Conservation (phyloP, 2,888 invertebrate species). For the Sclerodermus sp. region DNA sequence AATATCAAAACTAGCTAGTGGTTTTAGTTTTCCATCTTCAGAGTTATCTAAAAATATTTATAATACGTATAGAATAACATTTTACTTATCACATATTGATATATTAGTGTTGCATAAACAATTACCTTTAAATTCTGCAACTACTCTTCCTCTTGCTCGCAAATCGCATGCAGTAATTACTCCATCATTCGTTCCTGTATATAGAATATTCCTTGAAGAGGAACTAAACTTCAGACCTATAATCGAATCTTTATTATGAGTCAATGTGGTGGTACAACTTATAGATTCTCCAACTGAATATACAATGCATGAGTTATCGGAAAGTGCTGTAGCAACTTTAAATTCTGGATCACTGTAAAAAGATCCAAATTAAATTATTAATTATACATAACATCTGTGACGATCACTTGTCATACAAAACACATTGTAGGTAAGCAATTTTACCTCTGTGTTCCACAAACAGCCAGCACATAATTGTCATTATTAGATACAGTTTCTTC, state of each 20-base stretch:
- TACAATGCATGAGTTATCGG: constrained; percentile 59
- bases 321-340: constrained; percentile 60
- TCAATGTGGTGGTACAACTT: constrained; percentile 50
- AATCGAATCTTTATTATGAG: constrained; percentile 59
- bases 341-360: constrained; percentile 45
- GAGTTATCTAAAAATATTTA: constrained; percentile 36
- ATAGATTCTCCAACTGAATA: constrained; percentile 59
- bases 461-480: constrained; percentile 65
- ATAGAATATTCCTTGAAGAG: constrained; percentile 63
- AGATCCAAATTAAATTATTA: not conserved
- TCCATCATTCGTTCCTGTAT: constrained; percentile 64
- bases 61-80: constrained; percentile 33
- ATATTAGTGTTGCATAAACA: too few species aligned
- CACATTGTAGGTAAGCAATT: not conserved
- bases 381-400: not conserved
- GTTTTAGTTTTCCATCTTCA: constrained; percentile 59
- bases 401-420: not conserved
- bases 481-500: constrained; percentile 63
- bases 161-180: constrained; percentile 67
- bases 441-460: constrained; percentile 63
- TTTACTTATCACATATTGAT: not conserved
- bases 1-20: constrained; percentile 74
- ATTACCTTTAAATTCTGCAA: constrained; percentile 57
- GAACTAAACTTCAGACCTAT: constrained; percentile 65
- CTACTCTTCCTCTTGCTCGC: constrained; percentile 59